Evolutionary conservation across 2,888 invertebrate species (phyloP), one percentile per base, ranked within the genome.

Genomic region (Minunthozetes semirufus): DNA sequence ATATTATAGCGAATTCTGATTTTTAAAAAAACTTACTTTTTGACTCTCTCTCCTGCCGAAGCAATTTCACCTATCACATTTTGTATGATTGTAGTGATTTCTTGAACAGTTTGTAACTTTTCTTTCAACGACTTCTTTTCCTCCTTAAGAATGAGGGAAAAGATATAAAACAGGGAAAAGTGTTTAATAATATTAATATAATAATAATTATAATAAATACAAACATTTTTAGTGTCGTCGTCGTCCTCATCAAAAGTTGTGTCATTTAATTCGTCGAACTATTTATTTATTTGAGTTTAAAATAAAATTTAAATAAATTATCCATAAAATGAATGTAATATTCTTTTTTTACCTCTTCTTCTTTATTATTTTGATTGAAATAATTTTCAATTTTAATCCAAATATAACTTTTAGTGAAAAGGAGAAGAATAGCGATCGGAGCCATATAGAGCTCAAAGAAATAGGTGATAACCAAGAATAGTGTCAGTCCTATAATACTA

Each of bases 391-490:
- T 83, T 83, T 25, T 84, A 83, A 77, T 85, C 78, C 77, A 83
- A 81, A 89, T 82, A 80, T 89, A 88, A 82, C 89, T 89, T 84
- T 90, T 86, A 77, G 90, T 84, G 80, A 97, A 92, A 76, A 96
- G 86, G 46, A 94, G 84, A 22, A 98, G 85, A 29, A 94, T 86
- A 15, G 89, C 85, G 3, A 91, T 85, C 0, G 98, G 98, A 76
- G 96, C 83, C 90, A 98, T 97, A 88, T 93, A 98, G 80, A 95
- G 90, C 83, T 99, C 91, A 82, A 96, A 95, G 84, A 93, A 94
- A 83, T 94, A 94, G 80, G 94, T 94, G 74, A 91, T 88, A 0
- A 93, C 85, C 73, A 98, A 86, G 88, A 94, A 99, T 19, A 90
- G 85, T 25, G 91, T 84, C 72, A 98, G 88, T 0, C 95, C 93